Percentiles rank a stretch among this genome's conserved stretches.
phyloP scores from a whole-genome alignment of 2,113 vertebrate species.

The Leucopternis melanops region DNA sequence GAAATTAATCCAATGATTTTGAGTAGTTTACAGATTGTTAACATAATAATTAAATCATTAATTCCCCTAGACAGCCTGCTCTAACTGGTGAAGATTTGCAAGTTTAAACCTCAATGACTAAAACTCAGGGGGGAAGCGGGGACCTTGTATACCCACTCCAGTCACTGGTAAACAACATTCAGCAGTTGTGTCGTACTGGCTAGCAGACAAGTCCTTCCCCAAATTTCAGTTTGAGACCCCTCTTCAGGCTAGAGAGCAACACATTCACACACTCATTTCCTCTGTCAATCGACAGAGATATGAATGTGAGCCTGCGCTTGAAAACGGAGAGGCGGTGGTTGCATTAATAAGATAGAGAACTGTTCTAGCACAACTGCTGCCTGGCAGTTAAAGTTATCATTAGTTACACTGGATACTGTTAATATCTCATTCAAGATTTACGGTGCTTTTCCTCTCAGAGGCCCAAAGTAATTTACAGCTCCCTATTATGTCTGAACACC shows the following conservation, averaged over 20 bases:
- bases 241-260: background rate
- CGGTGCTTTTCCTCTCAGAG: background rate
- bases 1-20: background rate
- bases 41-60: background rate
- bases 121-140: fast-evolving
- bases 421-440: background rate
- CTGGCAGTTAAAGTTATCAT: background rate
- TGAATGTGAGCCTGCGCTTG: background rate
- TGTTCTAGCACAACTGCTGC: background rate
- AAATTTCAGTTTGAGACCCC: background rate
- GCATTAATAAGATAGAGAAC: background rate
- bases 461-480: background rate
- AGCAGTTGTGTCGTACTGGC: background rate
- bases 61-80: background rate
- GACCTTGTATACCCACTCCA: background rate
- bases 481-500: background rate
- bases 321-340: background rate
- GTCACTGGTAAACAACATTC: fast-evolving
- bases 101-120: background rate
- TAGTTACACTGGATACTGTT: background rate
- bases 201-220: background rate
- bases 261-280: background rate
- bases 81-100: background rate
- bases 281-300: background rate
- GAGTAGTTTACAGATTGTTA: background rate